Conservation (phyloP, 2,797 vertebrate species). For the Pseudocheirus occidentalis region DNA sequence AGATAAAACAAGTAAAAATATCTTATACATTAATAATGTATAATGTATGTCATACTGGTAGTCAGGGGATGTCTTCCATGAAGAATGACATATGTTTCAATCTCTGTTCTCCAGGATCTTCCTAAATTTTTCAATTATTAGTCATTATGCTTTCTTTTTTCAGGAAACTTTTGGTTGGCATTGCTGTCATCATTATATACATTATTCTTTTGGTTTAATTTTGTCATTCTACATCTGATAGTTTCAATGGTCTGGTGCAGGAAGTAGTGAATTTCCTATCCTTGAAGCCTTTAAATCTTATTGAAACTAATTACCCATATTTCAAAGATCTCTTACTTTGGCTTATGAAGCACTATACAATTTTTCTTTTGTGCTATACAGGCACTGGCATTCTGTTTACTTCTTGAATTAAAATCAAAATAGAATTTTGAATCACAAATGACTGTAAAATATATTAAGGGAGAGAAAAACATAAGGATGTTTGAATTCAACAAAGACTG, state of each 20-base stretch:
- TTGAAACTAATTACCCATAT: slow-evolving; percentile 53
- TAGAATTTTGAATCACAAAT: slow-evolving; percentile 45
- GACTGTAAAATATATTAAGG: slow-evolving; percentile 42
- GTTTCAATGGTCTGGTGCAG: neutral
- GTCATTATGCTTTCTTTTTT: neutral
- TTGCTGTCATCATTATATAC: neutral
- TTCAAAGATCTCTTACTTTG: slow-evolving; percentile 32
- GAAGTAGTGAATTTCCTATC: neutral
- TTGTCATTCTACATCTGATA: neutral
- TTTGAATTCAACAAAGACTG: slow-evolving; percentile 65
- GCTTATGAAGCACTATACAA: slow-evolving; percentile 57
- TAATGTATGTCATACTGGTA: neutral
- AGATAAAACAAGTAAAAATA: neutral
- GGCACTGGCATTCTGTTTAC: slow-evolving; percentile 55
- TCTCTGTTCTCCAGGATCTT: neutral
- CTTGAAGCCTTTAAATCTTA: slow-evolving; percentile 20
- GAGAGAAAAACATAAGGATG: slow-evolving; percentile 61
- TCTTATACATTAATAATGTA: neutral
- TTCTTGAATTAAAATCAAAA: slow-evolving; percentile 67
- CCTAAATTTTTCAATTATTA: neutral
- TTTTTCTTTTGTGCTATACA: slow-evolving; percentile 60
- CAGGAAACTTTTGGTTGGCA: neutral
- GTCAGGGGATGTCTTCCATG: neutral
- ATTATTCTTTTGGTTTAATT: neutral
- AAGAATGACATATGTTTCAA: neutral